phyloP scores from a whole-genome alignment of 2,113 vertebrate genomes.

The Thalassoma bifasciatum region DNA sequence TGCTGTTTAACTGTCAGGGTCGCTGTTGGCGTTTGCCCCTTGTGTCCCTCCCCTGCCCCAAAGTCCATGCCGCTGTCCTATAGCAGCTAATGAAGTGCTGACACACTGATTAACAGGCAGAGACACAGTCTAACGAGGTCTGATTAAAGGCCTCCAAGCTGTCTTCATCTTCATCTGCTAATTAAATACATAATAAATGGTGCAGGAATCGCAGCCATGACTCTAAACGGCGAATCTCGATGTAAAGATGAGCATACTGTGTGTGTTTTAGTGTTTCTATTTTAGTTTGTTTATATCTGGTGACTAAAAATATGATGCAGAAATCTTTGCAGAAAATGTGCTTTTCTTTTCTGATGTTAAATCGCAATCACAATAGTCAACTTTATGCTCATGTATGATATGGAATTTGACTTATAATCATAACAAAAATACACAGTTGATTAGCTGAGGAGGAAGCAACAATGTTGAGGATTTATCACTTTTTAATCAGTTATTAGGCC shows the following conservation, averaged over 20 bases:
- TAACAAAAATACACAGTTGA: background rate
- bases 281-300: background rate
- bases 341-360: no score
- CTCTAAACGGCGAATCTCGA: slow-evolving; percentile 7
- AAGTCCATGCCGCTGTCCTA: slow-evolving; percentile 44
- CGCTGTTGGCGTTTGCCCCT: slow-evolving; percentile 30
- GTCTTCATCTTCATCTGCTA: slow-evolving; percentile 69
- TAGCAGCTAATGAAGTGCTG: slow-evolving; percentile 79
- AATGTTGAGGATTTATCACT: no score
- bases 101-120: slow-evolving; percentile 71
- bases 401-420: no score
- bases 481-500: no score
- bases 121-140: slow-evolving; percentile 78
- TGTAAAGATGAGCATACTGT: background rate
- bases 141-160: slow-evolving; percentile 77
- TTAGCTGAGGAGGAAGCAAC: background rate
- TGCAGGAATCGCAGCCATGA: slow-evolving; percentile 30
- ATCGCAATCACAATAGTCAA: no score
- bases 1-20: slow-evolving; percentile 15
- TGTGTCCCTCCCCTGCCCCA: slow-evolving; percentile 26
- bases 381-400: no score
- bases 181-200: slow-evolving; percentile 77
- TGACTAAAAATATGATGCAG: no score
- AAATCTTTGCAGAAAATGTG: no score
- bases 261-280: slow-evolving; percentile 3